A percentile compares a stretch with the other conserved stretches of the same genome.
These are phyloP conservation scores for Gymnocheta viridis DNA, from an alignment of 2,888 invertebrate genomes.

Conservation along the genomic window DNA sequence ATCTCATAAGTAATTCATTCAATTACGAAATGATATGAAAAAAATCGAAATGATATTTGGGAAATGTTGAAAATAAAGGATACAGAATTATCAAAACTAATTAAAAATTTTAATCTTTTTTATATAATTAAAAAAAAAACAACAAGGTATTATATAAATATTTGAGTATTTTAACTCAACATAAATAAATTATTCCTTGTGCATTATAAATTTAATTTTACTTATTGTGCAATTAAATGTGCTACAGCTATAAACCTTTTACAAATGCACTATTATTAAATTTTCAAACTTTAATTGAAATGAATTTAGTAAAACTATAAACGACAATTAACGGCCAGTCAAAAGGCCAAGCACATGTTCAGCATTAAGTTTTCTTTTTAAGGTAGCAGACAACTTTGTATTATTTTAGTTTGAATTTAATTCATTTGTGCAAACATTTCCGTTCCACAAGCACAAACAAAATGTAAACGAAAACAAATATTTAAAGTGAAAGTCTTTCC, in stretches of 20 bases:
- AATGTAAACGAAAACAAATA: background rate
- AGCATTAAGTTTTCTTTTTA: background rate
- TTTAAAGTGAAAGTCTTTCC: conserved; percentile 65
- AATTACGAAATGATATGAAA: no score
- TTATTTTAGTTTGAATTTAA: background rate
- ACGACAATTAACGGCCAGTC: background rate
- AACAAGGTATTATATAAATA: no score
- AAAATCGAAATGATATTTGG: no score
- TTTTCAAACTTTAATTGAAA: background rate
- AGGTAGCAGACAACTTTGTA: background rate
- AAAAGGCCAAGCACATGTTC: background rate
- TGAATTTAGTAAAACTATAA: background rate
- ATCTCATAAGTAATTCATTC: no score
- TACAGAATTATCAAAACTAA: no score
- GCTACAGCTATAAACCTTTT: background rate
- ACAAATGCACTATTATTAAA: conserved; percentile 7
- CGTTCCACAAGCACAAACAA: conserved; percentile 50
- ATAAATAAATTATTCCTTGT: background rate
- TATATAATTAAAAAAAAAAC: no score
- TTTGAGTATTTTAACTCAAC: no score
- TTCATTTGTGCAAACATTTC: conserved; percentile 33
- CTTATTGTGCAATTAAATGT: background rate
- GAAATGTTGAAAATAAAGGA: no score
- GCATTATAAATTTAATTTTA: background rate
- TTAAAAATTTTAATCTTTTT: no score